phyloP scores from a whole-genome alignment of 2,113 vertebrate genomes.

The Sphaerodactylus townsendi region DNA sequence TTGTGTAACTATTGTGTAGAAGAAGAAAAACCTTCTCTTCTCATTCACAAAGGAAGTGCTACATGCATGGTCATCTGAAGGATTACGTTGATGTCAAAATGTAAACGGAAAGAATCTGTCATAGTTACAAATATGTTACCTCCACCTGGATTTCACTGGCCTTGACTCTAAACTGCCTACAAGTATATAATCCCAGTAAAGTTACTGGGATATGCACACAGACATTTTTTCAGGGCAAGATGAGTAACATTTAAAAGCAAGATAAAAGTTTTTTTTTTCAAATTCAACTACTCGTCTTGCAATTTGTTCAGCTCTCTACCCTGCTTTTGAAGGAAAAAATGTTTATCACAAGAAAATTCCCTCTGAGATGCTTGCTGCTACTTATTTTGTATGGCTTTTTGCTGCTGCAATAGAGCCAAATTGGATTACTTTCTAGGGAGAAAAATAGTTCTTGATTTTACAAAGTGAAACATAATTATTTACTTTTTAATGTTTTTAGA shows the following conservation, averaged over 20 bases:
- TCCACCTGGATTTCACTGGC: constrained; percentile 41
- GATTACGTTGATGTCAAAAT: constrained; percentile 50
- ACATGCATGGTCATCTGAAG: constrained; percentile 12
- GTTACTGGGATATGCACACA: not conserved
- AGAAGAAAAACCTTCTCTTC: constrained; percentile 12
- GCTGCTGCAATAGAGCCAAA: constrained; percentile 9
- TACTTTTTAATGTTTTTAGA: constrained; percentile 48
- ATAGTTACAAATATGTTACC: constrained; percentile 47
- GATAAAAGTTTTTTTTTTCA: constrained; percentile 30
- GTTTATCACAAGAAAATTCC: constrained; percentile 52
- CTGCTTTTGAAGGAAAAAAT: constrained; percentile 35
- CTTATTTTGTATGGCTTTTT: constrained; percentile 61
- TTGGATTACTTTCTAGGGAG: constrained; percentile 59
- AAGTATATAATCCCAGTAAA: not conserved
- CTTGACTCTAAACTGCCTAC: not conserved
- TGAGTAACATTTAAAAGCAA: constrained; percentile 38
- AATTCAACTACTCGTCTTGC: constrained; percentile 6
- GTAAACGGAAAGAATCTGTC: constrained; percentile 46
- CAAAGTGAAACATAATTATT: constrained; percentile 53
- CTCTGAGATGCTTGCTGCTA: constrained; percentile 55
- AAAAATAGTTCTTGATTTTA: constrained; percentile 45
- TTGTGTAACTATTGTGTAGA: accelerated
- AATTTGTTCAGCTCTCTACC: constrained; percentile 19
- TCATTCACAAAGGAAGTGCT: constrained; percentile 17
- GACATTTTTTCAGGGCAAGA: not conserved